Evolutionary conservation across 23 tunicate species (phyloP).

Genomic region (Oikopleura vanhoeffeni): DNA sequence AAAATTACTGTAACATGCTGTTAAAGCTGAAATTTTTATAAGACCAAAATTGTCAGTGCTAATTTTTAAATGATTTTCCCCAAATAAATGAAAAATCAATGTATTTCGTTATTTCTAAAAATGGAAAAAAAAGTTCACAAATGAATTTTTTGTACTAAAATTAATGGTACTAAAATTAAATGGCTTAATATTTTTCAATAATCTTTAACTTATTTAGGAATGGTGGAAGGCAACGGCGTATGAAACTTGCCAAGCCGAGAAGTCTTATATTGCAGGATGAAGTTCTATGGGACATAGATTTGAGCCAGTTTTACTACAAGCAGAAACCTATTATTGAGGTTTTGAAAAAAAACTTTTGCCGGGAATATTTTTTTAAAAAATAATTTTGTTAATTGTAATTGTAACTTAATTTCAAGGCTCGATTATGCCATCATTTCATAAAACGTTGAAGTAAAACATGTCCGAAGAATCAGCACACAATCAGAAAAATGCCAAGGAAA

Average conservation of each 20-base stretch:
- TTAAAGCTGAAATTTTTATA: too few species aligned
- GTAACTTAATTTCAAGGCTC: slow-evolving; percentile 29
- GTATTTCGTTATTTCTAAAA: too few species aligned
- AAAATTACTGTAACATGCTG: too few species aligned
- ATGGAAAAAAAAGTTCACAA: too few species aligned
- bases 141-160: too few species aligned
- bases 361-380: background rate
- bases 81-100: too few species aligned
- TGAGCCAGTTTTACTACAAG: slow-evolving; percentile 39
- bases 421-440: slow-evolving; percentile 64
- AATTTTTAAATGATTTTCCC: too few species aligned
- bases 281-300: slow-evolving; percentile 80
- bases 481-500: too few species aligned
- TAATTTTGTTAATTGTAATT: background rate
- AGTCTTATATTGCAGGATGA: slow-evolving; percentile 70
- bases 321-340: slow-evolving; percentile 66
- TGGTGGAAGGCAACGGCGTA: slow-evolving; percentile 99
- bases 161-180: too few species aligned
- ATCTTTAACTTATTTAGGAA: too few species aligned
- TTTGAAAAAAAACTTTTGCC: slow-evolving; percentile 15
- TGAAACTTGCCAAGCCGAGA: slow-evolving; percentile 93
- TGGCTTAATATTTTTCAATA: too few species aligned
- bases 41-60: too few species aligned
- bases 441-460: slow-evolving; percentile 33
- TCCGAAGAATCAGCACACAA: slow-evolving; percentile 9